These are phyloP conservation scores for Probosciger aterrimus DNA, from an alignment of 2,113 vertebrate species.

Conservation along the genomic window DNA sequence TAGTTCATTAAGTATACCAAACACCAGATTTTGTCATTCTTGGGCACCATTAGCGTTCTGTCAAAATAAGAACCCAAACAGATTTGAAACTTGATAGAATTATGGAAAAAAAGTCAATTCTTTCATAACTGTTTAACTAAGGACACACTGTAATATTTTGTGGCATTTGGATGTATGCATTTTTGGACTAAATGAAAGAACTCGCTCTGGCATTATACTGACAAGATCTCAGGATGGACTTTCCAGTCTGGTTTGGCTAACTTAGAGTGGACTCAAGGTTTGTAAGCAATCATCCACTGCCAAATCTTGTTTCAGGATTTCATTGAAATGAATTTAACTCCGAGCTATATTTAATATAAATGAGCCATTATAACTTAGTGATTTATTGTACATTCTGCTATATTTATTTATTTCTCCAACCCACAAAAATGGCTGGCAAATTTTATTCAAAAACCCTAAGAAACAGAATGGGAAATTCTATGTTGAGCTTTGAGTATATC, in stretches of 20 bases:
- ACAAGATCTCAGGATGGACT: accelerated
- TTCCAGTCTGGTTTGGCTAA: not conserved
- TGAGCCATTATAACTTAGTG: not conserved
- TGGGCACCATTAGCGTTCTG: not conserved
- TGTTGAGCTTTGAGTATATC: not conserved
- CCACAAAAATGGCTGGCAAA: not conserved
- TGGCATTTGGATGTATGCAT: not conserved
- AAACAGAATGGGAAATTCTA: not conserved
- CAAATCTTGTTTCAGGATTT: not conserved
- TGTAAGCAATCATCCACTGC: not conserved
- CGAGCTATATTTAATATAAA: not conserved
- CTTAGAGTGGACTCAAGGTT: not conserved
- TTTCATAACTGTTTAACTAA: not conserved
- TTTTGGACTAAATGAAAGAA: not conserved
- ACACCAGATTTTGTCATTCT: not conserved
- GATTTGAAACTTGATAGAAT: not conserved
- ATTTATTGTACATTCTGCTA: not conserved
- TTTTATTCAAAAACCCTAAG: not conserved
- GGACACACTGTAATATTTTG: not conserved
- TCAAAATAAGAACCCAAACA: not conserved
- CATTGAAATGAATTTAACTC: not conserved
- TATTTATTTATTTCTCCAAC: not conserved
- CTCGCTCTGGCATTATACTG: accelerated
- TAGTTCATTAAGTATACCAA: not conserved
- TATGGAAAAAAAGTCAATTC: not conserved